Base-by-base conservation (phyloP, 2,888 invertebrate genomes). In the Parascotia fuliginaria region DNA sequence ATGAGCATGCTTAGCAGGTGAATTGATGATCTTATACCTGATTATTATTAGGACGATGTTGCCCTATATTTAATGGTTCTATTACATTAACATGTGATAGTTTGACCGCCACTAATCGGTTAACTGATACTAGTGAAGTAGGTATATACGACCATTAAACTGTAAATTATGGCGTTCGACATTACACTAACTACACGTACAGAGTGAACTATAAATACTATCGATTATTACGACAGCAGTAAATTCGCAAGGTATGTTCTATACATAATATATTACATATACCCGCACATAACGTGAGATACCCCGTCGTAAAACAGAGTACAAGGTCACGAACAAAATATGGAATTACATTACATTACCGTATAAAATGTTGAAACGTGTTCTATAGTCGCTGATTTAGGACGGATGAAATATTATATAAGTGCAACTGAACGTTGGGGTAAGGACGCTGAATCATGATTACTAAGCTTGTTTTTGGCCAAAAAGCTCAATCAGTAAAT, bases 331-430 rank as follows among this genome's bases (percentile, higher is more conserved):
- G 51, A 13, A 34, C 44, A 32, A 42, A 64, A 68, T 65, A 65
- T 68, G 56, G 60, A 52, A 64, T 67, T 60, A 60, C 61, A 64
- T 67, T 60, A 60, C 61, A 68, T 56, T 56, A 50, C 43, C 60
- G 42, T 65, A 65, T 65, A 65, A 60, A 64, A 65, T 24, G 45
- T 32, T 40, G 43, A 56, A 46, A 50, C 65, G 47, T 50, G 36
- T 15, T 39, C 31, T 32, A 31, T 40, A 46, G 42, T 62, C 53
- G 58, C 59, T 45, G 62, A 62, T 62, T 49, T 28, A 45, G 38
- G 32, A 45, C 39, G 27, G 39, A 45, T 45, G 32, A 38, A 38
- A 39, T 39, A 45, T 39, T 39, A 45, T 27, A 33, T 45, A 33
- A 45, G 39, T 45, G 45, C 45, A 45, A 39, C 32, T 39, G 45